phyloP scores from a whole-genome alignment of 2,797 vertebrate genomes.

The Notolepis coatsorum region DNA sequence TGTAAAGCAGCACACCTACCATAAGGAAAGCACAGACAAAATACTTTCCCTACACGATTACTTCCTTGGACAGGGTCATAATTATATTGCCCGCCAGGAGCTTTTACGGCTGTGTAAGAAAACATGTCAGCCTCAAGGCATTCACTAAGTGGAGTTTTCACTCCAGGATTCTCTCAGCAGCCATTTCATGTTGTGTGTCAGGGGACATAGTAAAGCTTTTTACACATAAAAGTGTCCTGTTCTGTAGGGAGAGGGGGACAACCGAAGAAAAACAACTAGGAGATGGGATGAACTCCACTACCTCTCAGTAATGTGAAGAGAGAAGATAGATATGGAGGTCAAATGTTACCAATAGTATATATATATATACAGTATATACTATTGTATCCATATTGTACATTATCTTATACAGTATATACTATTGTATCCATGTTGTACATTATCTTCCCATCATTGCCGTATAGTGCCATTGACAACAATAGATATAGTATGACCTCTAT shows the following conservation, averaged over 20 bases:
- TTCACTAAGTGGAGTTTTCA: slow-evolving; percentile 64
- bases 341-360: no score
- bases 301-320: slow-evolving; percentile 13
- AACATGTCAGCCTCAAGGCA: slow-evolving; percentile 65
- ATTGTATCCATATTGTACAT: no score
- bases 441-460: no score
- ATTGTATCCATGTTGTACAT: no score
- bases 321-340: slow-evolving; percentile 3
- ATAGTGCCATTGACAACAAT: no score
- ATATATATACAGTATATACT: no score
- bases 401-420: no score
- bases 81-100: slow-evolving; percentile 27
- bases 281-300: slow-evolving; percentile 11
- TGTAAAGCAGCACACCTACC: no score
- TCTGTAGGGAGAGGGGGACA: slow-evolving; percentile 29
- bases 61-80: slow-evolving; percentile 21
- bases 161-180: slow-evolving; percentile 48
- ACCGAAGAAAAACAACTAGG: slow-evolving; percentile 25
- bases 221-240: slow-evolving; percentile 67
- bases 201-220: slow-evolving; percentile 72
- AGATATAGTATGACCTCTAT: no score
- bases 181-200: slow-evolving; percentile 60
- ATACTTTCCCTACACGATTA: slow-evolving; percentile 23
- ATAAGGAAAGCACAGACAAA: no score
- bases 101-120: slow-evolving; percentile 44